These are phyloP conservation scores for Watsonalla binaria DNA, from an alignment of 2,888 invertebrate genomes.

Conservation along the genomic window DNA sequence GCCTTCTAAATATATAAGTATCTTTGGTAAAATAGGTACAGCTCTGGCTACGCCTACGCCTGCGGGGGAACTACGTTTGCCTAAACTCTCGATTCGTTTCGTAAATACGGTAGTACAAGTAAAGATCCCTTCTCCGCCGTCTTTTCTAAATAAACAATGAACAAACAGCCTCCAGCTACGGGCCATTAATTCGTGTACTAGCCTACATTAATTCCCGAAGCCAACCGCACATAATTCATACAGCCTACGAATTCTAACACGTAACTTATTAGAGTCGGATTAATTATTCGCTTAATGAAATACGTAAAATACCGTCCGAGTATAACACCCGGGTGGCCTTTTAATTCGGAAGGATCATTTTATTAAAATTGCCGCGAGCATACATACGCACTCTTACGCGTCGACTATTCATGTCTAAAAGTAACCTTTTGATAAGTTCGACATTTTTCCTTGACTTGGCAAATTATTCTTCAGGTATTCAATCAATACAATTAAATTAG, in stretches of 20 bases:
- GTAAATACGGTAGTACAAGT: neutral
- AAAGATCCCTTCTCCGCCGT: neutral
- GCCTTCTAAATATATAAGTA: too few species aligned
- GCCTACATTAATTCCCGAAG: slow-evolving; percentile 19
- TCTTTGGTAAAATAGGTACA: too few species aligned
- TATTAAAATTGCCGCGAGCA: neutral
- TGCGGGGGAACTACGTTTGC: too few species aligned
- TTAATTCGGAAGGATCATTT: slow-evolving; percentile 9
- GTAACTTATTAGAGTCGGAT: slow-evolving; percentile 24
- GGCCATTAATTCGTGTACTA: slow-evolving; percentile 17
- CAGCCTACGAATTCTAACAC: slow-evolving; percentile 31
- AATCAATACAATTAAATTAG: neutral
- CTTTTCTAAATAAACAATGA: neutral
- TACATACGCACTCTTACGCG: neutral
- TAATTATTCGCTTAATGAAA: slow-evolving; percentile 29
- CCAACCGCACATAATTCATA: slow-evolving; percentile 33
- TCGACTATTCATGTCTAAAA: too few species aligned
- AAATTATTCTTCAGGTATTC: neutral
- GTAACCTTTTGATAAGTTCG: too few species aligned
- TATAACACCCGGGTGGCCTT: slow-evolving; percentile 11
- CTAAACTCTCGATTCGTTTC: too few species aligned
- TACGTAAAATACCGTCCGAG: slow-evolving; percentile 26
- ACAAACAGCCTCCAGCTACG: slow-evolving; percentile 14
- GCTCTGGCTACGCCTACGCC: too few species aligned
- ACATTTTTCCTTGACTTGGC: too few species aligned